Evolutionary conservation across 2,113 vertebrate genomes (phyloP).

Genomic region (Sander vitreus): DNA sequence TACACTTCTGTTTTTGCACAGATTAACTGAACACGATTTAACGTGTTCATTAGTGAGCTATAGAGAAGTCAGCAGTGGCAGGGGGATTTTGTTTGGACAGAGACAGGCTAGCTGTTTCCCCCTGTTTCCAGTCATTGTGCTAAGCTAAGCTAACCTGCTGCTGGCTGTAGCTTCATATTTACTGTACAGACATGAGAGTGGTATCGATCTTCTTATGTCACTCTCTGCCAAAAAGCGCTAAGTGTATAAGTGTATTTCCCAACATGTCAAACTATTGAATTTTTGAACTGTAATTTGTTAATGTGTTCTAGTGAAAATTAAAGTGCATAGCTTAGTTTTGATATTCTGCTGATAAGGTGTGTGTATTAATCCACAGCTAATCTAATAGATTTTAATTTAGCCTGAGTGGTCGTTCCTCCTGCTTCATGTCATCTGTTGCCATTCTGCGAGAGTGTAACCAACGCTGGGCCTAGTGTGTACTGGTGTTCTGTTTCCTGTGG

Average conservation of each 20-base stretch:
- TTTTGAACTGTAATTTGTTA: not conserved
- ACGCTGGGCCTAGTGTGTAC: constrained; percentile 18
- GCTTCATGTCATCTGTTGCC: constrained; percentile 17
- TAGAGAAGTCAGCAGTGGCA: no score
- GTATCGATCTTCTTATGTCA: not conserved
- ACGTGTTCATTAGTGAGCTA: no score
- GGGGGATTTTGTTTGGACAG: no score
- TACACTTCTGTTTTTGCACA: no score
- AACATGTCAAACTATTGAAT: not conserved
- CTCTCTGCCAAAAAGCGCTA: not conserved
- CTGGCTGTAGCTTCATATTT: not conserved
- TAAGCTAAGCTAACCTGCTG: not conserved
- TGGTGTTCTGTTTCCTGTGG: constrained; percentile 49
- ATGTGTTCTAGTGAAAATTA: not conserved
- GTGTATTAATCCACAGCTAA: constrained; percentile 36
- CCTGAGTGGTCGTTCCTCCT: constrained; percentile 30
- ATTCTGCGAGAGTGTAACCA: constrained; percentile 3
- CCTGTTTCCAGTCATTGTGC: not conserved
- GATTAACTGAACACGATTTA: no score
- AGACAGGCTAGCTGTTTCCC: not conserved
- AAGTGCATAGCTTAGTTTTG: constrained; percentile 14
- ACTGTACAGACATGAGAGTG: no score
- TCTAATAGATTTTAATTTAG: not conserved
- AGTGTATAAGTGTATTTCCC: not conserved
- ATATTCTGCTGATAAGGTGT: not conserved